Percentiles rank a stretch among this genome's conserved stretches.
phyloP scores from a whole-genome alignment of 2,113 vertebrate species.

The Brachionichthys hirsutus region DNA sequence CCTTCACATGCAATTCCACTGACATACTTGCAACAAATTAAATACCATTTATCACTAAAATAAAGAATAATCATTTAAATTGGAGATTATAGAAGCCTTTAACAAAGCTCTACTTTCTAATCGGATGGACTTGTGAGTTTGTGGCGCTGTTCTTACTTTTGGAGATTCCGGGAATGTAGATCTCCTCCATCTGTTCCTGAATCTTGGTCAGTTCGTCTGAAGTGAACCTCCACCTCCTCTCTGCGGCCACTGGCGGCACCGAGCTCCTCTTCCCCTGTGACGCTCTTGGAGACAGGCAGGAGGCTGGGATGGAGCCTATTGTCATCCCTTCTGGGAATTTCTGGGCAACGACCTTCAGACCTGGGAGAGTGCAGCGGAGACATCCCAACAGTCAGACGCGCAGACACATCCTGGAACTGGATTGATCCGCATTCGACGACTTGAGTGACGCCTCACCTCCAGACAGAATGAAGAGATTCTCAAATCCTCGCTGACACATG shows the following conservation, averaged over 20 bases:
- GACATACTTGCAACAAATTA: too few relatives aligned
- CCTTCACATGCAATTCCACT: too few relatives aligned
- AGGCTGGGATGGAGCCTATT: constrained; percentile 81
- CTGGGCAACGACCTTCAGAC: constrained; percentile 89
- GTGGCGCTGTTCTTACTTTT: constrained; percentile 80
- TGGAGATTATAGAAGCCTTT: too few relatives aligned
- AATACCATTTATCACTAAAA: too few relatives aligned
- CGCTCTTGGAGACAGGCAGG: constrained; percentile 69
- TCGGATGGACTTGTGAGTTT: too few relatives aligned
- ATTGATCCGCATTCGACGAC: too few relatives aligned
- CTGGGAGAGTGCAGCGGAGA: constrained; percentile 76
- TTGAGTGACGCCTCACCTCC: constrained; percentile 92
- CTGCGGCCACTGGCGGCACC: constrained; percentile 46
- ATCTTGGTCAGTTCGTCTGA: constrained; percentile 85
- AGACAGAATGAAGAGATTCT: constrained; percentile 95
- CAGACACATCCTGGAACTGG: too few relatives aligned
- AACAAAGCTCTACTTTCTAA: too few relatives aligned
- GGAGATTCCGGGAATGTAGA: constrained; percentile 71
- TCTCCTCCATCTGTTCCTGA: constrained; percentile 83
- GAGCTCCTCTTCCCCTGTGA: constrained; percentile 62
- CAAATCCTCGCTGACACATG: constrained; percentile 93
- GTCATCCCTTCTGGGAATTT: constrained; percentile 89
- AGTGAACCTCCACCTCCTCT: constrained; percentile 87
- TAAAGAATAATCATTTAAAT: too few relatives aligned
- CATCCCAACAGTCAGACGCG: too few relatives aligned